Conservation (phyloP, 2,797 vertebrate genomes). For the Cynodonichthys magdalenae region DNA sequence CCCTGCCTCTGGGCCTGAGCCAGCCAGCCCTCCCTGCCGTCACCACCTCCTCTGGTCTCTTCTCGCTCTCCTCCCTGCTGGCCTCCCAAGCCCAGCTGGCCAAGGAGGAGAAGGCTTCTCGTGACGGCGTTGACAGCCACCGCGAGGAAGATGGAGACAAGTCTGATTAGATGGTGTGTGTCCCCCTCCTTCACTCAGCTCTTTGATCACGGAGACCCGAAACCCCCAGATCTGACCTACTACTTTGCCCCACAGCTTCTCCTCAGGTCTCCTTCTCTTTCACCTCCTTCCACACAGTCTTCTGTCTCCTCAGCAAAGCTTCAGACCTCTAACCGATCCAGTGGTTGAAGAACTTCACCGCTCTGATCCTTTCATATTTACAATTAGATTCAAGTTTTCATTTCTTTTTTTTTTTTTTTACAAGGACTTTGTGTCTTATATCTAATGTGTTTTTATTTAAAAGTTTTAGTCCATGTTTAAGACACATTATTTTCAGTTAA, state of each 20-base stretch:
- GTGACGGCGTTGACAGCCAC: conserved; percentile 90
- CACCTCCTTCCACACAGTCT: conserved; percentile 45
- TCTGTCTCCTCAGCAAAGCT: conserved; percentile 27
- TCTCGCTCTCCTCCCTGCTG: conserved; percentile 92
- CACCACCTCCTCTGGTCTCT: conserved; percentile 91
- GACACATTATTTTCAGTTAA: conserved; percentile 24
- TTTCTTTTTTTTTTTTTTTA: conserved; percentile 3
- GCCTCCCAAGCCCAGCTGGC: conserved; percentile 95
- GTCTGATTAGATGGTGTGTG: conserved; percentile 85
- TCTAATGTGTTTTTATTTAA: conserved; percentile 21
- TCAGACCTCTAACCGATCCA: conserved; percentile 33
- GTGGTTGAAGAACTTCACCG: conserved; percentile 33
- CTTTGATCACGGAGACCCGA: conserved; percentile 63
- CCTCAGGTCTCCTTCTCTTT: conserved; percentile 49
- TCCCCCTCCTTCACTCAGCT: conserved; percentile 27
- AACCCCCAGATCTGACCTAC: conserved; percentile 32
- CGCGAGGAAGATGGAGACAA: conserved; percentile 94
- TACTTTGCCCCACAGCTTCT: conserved; percentile 30
- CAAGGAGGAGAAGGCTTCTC: conserved; percentile 96
- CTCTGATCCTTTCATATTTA: conserved; percentile 34
- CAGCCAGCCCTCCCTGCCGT: conserved; percentile 89
- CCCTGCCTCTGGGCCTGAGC: conserved; percentile 92
- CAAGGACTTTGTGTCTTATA: conserved; percentile 8
- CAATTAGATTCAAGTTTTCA: conserved; percentile 16
- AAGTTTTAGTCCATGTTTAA: conserved; percentile 12